These are phyloP conservation scores for Chauna torquata DNA, from an alignment of 2,113 vertebrate genomes.

Conservation along the genomic window DNA sequence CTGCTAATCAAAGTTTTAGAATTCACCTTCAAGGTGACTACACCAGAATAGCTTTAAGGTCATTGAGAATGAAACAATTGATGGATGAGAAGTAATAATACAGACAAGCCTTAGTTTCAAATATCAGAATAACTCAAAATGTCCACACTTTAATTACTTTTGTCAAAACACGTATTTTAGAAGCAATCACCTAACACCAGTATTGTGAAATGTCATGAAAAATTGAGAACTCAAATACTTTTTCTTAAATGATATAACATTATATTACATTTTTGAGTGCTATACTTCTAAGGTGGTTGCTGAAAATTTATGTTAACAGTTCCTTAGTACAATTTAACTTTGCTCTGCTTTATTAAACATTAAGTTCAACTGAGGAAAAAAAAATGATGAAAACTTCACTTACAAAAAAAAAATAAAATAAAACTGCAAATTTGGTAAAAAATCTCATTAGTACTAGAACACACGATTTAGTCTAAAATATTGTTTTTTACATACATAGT, in stretches of 20 bases:
- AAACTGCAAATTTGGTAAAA: neutral
- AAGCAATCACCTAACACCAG: constrained; percentile 33
- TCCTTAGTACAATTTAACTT: neutral
- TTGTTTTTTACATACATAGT: neutral
- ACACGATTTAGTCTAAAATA: neutral
- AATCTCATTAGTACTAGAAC: neutral
- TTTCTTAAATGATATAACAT: constrained; percentile 35
- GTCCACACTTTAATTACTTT: constrained; percentile 70
- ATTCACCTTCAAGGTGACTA: constrained; percentile 57
- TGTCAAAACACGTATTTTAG: constrained; percentile 64
- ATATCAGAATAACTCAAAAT: constrained; percentile 71
- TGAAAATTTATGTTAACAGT: constrained; percentile 59
- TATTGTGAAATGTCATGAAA: constrained; percentile 66
- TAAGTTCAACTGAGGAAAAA: constrained; percentile 24
- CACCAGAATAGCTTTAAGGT: constrained; percentile 60
- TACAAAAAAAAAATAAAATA: neutral
- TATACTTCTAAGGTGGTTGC: constrained; percentile 4
- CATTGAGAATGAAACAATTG: constrained; percentile 45
- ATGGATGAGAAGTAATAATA: constrained; percentile 36
- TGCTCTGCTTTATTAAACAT: constrained; percentile 43
- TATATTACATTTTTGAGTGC: constrained; percentile 26
- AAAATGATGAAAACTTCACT: neutral
- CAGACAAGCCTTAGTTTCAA: constrained; percentile 61
- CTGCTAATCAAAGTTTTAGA: constrained; percentile 47
- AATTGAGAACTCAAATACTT: constrained; percentile 52